A percentile compares a stretch with the other conserved stretches of the same genome.
Conservation (phyloP, 2,113 vertebrate species). For the Pluvialis apricaria region DNA sequence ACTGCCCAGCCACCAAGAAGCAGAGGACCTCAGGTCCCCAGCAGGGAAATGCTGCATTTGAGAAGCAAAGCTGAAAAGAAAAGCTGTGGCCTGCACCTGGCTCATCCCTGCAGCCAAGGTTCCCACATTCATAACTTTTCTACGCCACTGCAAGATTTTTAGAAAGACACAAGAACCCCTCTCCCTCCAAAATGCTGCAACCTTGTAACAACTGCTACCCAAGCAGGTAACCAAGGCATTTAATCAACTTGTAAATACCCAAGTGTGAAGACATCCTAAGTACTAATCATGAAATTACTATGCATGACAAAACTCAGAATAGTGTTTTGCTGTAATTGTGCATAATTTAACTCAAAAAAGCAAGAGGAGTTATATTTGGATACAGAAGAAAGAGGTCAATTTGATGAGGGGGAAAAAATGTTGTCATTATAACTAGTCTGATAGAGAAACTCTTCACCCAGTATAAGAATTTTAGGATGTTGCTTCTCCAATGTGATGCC, state of each 20-base stretch:
- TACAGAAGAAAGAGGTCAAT: conserved; percentile 20
- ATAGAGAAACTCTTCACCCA: not conserved
- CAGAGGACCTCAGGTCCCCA: not conserved
- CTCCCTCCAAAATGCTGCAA: not conserved
- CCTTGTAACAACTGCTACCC: not conserved
- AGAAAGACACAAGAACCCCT: not conserved
- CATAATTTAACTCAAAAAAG: conserved; percentile 42
- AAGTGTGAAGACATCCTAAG: conserved; percentile 2
- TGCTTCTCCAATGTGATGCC: not conserved
- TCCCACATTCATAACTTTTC: not conserved
- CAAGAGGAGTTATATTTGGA: conserved; percentile 19
- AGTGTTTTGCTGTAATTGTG: conserved; percentile 46
- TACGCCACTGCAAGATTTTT: not conserved
- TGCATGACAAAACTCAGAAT: conserved; percentile 43
- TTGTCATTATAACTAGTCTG: not conserved
- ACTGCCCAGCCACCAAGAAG: not conserved
- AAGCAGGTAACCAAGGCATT: not conserved
- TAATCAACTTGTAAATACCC: conserved; percentile 29
- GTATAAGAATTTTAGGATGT: not conserved
- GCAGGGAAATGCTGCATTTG: not conserved
- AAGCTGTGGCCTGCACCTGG: not conserved
- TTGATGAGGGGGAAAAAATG: not conserved
- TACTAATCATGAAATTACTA: conserved; percentile 43
- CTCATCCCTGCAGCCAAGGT: not conserved
- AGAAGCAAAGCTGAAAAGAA: not conserved